Percentiles rank a stretch among this genome's conserved stretches.
Evolutionary conservation across 1,140 invertebrate species (phyloP).

Genomic region (Trichoplusia ni): DNA sequence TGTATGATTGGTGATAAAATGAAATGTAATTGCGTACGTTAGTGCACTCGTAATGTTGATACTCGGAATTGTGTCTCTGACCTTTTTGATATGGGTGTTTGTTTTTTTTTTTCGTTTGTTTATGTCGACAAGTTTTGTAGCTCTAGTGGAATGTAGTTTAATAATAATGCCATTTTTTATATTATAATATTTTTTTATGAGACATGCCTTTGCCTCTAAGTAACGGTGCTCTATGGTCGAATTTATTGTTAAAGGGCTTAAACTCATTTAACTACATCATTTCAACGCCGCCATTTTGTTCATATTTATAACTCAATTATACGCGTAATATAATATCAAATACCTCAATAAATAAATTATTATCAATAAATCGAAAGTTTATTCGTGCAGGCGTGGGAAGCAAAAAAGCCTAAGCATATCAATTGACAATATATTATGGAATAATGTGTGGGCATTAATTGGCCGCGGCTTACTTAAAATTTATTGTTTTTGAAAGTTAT

Average conservation of each 20-base stretch:
- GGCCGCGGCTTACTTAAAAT: slow-evolving; percentile 25
- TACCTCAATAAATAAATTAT: background rate
- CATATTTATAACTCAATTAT: slow-evolving; percentile 10
- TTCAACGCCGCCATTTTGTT: background rate
- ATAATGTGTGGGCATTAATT: slow-evolving; percentile 31
- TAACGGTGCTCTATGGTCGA: too few relatives aligned
- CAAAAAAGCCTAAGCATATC: slow-evolving; percentile 3
- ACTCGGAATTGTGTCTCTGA: slow-evolving; percentile 10
- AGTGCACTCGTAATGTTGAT: slow-evolving; percentile 8
- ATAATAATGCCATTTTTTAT: background rate
- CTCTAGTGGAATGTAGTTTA: background rate
- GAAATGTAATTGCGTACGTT: slow-evolving; percentile 5
- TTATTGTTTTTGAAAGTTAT: slow-evolving; percentile 43
- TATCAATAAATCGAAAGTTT: background rate
- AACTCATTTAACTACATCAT: background rate
- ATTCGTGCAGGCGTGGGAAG: slow-evolving; percentile 7
- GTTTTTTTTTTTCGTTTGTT: background rate
- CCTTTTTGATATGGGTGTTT: slow-evolving; percentile 5
- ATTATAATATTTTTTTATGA: too few relatives aligned
- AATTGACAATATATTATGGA: slow-evolving; percentile 31
- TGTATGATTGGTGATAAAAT: slow-evolving; percentile 3
- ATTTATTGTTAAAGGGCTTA: too few relatives aligned
- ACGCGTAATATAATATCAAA: background rate
- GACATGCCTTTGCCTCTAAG: too few relatives aligned
- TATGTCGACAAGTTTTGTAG: background rate